phyloP scores from a whole-genome alignment of 2,888 invertebrate species.

The Amiota minor region DNA sequence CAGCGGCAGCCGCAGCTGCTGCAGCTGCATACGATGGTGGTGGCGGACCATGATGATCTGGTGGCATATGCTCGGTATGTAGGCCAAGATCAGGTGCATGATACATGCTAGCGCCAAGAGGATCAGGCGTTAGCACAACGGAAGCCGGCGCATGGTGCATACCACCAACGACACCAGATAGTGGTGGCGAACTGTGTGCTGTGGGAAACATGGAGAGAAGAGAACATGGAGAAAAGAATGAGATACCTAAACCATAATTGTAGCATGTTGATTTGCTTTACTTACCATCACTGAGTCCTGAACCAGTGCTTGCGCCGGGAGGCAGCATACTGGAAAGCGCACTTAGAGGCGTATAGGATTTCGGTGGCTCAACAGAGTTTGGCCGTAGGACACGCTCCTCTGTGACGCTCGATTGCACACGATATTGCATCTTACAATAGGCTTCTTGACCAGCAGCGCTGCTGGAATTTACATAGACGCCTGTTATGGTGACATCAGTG shows the following conservation, averaged over 20 bases:
- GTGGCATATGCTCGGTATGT: constrained; percentile 62
- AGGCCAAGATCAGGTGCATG: constrained; percentile 67
- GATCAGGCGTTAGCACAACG: constrained; percentile 49
- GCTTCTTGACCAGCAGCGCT: constrained; percentile 85
- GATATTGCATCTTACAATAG: constrained; percentile 91
- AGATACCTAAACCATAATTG: not conserved
- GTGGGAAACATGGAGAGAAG: not conserved
- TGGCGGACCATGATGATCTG: constrained; percentile 66
- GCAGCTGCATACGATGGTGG: constrained; percentile 68
- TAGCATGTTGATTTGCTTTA: not conserved
- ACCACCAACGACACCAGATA: constrained; percentile 49
- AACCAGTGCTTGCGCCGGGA: constrained; percentile 78
- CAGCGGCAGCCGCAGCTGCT: constrained; percentile 65
- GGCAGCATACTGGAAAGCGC: constrained; percentile 91
- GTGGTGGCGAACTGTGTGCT: constrained; percentile 63
- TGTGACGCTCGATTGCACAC: constrained; percentile 90
- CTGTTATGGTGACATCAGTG: constrained; percentile 90
- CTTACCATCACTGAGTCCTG: constrained; percentile 59
- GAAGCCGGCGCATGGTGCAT: constrained; percentile 45
- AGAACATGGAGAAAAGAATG: not conserved
- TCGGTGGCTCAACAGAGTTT: constrained; percentile 73
- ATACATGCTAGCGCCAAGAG: constrained; percentile 65
- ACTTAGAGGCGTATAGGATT: constrained; percentile 87
- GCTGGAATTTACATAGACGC: constrained; percentile 85
- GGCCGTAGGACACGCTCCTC: constrained; percentile 85